phyloP scores from a whole-genome alignment of 2,888 invertebrate species.

The Syrista parreyssii region DNA sequence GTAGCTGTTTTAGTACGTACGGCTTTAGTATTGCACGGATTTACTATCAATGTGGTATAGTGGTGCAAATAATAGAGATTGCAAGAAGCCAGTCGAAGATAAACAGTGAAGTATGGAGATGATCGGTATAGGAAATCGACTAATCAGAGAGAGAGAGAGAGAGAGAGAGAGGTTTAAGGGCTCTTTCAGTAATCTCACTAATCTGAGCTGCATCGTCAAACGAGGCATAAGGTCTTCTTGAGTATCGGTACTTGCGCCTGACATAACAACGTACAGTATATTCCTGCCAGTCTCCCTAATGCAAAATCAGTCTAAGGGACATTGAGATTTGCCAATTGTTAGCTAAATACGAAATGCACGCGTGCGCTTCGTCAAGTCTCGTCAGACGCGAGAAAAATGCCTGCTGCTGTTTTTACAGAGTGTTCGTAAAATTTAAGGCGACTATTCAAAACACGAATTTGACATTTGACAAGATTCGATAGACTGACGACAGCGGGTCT shows the following conservation, averaged over 20 bases:
- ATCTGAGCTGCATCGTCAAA: conserved; percentile 26
- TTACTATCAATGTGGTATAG: background rate
- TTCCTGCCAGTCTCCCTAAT: background rate
- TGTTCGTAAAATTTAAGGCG: background rate
- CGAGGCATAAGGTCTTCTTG: conserved; percentile 24
- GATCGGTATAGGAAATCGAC: background rate
- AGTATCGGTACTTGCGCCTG: background rate
- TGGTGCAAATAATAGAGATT: background rate
- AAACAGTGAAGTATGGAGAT: background rate
- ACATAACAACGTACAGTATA: background rate
- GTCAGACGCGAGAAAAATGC: background rate
- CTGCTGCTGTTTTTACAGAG: background rate
- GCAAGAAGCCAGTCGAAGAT: background rate
- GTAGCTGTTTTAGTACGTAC: too few species aligned
- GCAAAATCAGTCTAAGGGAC: background rate
- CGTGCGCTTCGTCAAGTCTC: background rate
- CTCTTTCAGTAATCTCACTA: conserved; percentile 15
- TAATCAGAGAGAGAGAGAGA: conserved; percentile 7
- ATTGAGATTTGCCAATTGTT: background rate
- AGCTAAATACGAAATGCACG: background rate
- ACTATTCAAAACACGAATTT: background rate
- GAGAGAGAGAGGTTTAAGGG: conserved; percentile 15
- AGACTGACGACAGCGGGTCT: too few species aligned
- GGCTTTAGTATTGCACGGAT: too few species aligned
- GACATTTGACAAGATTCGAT: too few species aligned